Conservation (phyloP, 2,113 vertebrate species). For the Cyanistes caeruleus region DNA sequence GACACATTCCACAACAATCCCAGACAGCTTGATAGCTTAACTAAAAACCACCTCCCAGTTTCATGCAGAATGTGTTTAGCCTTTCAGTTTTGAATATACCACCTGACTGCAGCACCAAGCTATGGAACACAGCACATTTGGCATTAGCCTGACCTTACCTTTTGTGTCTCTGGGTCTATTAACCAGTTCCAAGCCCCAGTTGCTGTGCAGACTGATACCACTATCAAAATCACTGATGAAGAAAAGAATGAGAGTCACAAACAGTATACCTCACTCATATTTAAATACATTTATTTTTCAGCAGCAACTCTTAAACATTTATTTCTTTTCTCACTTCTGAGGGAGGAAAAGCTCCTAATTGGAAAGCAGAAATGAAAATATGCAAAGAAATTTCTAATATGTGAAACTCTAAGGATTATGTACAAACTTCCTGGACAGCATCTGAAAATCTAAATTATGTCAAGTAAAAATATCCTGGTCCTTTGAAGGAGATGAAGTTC, state of each 20-base stretch:
- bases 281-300: background rate
- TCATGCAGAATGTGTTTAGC: background rate
- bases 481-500: background rate
- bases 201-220: slow-evolving; percentile 97
- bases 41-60: background rate
- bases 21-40: background rate
- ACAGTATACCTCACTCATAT: background rate
- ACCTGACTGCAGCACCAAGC: background rate
- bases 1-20: background rate
- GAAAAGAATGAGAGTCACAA: slow-evolving; percentile 54
- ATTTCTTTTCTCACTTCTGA: background rate
- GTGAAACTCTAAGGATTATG: background rate
- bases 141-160: slow-evolving; percentile 76
- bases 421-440: background rate
- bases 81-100: background rate
- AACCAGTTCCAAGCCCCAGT: slow-evolving; percentile 99
- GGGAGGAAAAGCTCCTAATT: background rate
- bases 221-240: slow-evolving; percentile 94
- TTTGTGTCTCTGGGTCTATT: slow-evolving; percentile 98
- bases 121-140: background rate
- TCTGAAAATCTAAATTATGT: background rate
- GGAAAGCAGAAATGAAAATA: background rate
- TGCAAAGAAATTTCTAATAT: background rate
- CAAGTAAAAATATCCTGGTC: background rate
- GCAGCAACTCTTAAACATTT: background rate